A percentile compares a stretch with the other conserved stretches of the same genome.
Evolutionary conservation across 2,113 vertebrate species (phyloP).

Genomic region (Gambusia holbrooki): DNA sequence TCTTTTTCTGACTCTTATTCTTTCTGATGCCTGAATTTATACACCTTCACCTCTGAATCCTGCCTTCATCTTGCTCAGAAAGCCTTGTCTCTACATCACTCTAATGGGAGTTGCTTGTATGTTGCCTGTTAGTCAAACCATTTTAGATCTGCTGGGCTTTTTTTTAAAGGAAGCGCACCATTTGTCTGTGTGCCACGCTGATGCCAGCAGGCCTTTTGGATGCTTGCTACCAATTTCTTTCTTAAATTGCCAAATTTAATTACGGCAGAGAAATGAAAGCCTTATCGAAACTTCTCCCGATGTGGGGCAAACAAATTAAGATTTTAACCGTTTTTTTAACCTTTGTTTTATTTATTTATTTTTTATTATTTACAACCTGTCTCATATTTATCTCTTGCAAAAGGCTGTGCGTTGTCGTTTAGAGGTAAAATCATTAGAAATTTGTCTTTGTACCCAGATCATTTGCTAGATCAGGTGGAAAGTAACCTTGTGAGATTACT

Average conservation of each 20-base stretch:
- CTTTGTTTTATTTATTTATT: too few relatives aligned
- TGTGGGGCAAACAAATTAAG: conserved; percentile 32
- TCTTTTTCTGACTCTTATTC: neutral
- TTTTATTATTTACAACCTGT: conserved; percentile 34
- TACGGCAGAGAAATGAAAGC: conserved; percentile 66
- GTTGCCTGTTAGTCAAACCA: conserved; percentile 63
- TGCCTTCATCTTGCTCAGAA: conserved; percentile 16
- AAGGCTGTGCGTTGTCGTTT: conserved; percentile 21
- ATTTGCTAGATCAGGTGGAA: neutral
- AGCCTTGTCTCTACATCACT: conserved; percentile 15
- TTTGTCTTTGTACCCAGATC: conserved; percentile 37
- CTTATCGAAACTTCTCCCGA: conserved; percentile 65
- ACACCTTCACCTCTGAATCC: conserved; percentile 15
- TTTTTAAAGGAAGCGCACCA: conserved; percentile 35
- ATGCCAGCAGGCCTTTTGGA: conserved; percentile 70
- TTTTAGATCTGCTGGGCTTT: conserved; percentile 22
- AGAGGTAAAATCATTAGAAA: conserved; percentile 17
- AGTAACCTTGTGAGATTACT: conserved; percentile 26
- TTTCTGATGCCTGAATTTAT: conserved; percentile 3
- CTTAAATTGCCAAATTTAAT: conserved; percentile 60
- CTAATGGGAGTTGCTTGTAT: conserved; percentile 40
- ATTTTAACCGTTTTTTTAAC: neutral
- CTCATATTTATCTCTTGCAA: conserved; percentile 28
- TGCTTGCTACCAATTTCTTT: conserved; percentile 50
- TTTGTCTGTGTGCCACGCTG: conserved; percentile 64